These are phyloP conservation scores for Gisinianus flammeolus DNA, from an alignment of 2,888 invertebrate genomes.

Conservation along the genomic window DNA sequence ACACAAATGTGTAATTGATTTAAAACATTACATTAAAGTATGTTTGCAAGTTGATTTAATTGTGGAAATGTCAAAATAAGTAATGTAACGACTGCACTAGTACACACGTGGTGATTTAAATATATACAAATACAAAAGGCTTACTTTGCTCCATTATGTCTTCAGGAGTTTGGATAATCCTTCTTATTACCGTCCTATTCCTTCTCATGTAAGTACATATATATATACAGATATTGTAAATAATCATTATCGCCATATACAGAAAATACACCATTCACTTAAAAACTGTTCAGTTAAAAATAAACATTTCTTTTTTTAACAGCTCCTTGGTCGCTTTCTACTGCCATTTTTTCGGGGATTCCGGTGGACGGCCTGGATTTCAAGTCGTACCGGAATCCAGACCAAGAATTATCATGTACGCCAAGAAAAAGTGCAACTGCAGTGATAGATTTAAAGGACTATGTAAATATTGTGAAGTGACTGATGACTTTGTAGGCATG, in stretches of 20 bases:
- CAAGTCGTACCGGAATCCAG: background rate
- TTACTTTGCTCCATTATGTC: no score
- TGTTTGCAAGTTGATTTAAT: no score
- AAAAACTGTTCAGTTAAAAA: background rate
- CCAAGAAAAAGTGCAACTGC: constrained; percentile 25
- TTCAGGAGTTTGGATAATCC: background rate
- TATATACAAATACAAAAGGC: no score
- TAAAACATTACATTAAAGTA: no score
- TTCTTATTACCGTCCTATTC: background rate
- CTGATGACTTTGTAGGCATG: constrained; percentile 33
- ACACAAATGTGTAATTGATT: no score
- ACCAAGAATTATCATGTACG: constrained; percentile 9
- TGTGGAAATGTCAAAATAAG: no score
- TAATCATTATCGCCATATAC: background rate
- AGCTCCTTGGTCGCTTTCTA: constrained; percentile 20
- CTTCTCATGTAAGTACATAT: constrained; percentile 20
- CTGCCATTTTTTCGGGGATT: constrained; percentile 35
- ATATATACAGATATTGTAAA: background rate
- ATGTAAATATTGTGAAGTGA: constrained; percentile 25
- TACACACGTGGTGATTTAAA: no score
- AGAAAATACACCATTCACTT: background rate
- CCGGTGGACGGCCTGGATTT: constrained; percentile 23
- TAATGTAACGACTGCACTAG: no score
- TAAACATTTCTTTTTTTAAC: background rate
- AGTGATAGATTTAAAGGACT: constrained; percentile 33